Percentiles rank a stretch among this genome's conserved stretches.
Conservation (phyloP, 2,797 vertebrate species). For the Catamblyrhynchus diadema region DNA sequence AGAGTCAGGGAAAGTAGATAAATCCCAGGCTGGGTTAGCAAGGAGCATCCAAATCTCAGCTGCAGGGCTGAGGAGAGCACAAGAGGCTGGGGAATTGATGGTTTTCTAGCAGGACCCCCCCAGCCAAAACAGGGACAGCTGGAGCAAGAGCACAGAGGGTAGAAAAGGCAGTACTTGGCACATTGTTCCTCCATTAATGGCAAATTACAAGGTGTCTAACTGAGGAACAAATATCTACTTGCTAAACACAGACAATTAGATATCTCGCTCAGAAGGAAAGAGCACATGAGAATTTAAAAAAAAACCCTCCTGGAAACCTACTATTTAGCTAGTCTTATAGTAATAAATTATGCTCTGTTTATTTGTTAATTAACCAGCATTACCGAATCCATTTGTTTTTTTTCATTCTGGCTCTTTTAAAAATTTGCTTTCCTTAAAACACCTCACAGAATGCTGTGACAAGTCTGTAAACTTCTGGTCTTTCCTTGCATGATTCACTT, state of each 20-base stretch:
- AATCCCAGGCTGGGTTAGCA: background rate
- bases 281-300: background rate
- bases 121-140: background rate
- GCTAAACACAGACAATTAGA: background rate
- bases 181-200: background rate
- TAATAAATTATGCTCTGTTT: background rate
- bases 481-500: background rate
- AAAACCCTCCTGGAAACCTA: background rate
- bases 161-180: background rate
- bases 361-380: background rate
- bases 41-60: background rate
- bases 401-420: background rate
- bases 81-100: background rate
- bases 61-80: background rate
- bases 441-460: background rate
- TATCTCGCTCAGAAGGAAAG: background rate
- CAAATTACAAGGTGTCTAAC: background rate
- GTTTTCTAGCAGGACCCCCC: background rate
- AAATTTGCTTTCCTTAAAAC: background rate
- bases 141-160: background rate
- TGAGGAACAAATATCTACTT: background rate
- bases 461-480: background rate
- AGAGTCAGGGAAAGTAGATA: background rate
- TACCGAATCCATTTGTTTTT: background rate
- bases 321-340: background rate